Base-by-base conservation (phyloP, 2,888 invertebrate genomes). In the Cataglyphis altisquamis region DNA sequence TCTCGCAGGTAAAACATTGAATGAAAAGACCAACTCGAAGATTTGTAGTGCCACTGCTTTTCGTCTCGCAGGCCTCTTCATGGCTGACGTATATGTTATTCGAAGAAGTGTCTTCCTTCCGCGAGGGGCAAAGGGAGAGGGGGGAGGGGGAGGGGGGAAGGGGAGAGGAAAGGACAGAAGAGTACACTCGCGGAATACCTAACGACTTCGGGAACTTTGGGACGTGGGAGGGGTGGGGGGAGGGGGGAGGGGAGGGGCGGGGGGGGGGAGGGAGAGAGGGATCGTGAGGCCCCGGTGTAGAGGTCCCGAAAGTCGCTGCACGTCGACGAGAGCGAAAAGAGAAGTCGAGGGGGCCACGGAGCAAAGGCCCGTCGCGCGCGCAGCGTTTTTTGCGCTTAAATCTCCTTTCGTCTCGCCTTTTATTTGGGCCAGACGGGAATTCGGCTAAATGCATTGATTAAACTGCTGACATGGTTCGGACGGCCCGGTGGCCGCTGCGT, bases 371-470 rank as follows among this genome's bases (percentile, higher is more conserved):
- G 90, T 89, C 88, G 91, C 88, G 88, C 87, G 84, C 81, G 81
- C 80, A 82, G 86, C 85, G 87, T 92, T 94, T 94, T 94, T 94
- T 94, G 92, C 90, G 87, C 87, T 86, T 91, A 86, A 86, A 86
- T 86, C 80, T 84, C 86, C 85, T 91, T 92, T 90, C 91, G 91
- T 92, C 92, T 91, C 91, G 92, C 90, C 93, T 94, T 94, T 94
- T 94, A 94, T 94, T 94, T 94, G 93, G 94, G 91, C 93, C 94
- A 94, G 94, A 94, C 94, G 93, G 94, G 94, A 94, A 94, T 94
- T 94, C 94, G 93, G 94, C 93, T 94, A 94, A 94, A 94, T 94
- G 94, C 94, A 94, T 94, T 94, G 94, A 94, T 94, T 94, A 94
- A 94, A 94, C 93, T 91, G 92, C 92, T 93, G 94, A 93, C 94